phyloP scores from a whole-genome alignment of 2,888 invertebrate species.

The Plebejus argus region DNA sequence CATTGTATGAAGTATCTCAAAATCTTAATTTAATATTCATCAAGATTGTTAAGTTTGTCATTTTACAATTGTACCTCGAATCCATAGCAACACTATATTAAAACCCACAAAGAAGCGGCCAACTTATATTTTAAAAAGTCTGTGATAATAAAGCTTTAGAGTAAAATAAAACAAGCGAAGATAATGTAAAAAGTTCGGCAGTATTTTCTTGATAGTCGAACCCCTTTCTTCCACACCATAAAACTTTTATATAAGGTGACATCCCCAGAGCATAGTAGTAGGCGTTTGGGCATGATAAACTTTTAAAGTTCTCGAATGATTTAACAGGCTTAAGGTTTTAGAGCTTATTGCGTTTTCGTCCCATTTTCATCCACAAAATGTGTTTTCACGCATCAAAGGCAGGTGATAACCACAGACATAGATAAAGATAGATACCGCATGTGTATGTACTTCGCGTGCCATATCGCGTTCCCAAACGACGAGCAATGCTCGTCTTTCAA shows the following conservation, averaged over 20 bases:
- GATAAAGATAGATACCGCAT: too few relatives aligned
- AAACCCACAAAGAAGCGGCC: background rate
- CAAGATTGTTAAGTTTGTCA: background rate
- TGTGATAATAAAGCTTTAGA: conserved; percentile 39
- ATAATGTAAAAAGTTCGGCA: conserved; percentile 65
- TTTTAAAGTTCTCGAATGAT: conserved; percentile 54
- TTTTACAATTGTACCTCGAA: background rate
- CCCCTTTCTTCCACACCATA: conserved; percentile 73
- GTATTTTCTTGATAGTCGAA: conserved; percentile 66
- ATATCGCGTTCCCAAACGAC: too few relatives aligned
- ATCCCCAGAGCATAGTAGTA: conserved; percentile 69
- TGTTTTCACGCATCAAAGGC: background rate
- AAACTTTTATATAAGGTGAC: conserved; percentile 72
- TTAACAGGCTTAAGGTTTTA: conserved; percentile 42
- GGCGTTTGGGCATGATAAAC: conserved; percentile 64
- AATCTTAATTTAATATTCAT: too few relatives aligned
- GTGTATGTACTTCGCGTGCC: too few relatives aligned
- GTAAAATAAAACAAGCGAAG: conserved; percentile 51
- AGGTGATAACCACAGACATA: background rate
- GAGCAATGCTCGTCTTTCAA: too few relatives aligned
- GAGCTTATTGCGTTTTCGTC: conserved; percentile 13
- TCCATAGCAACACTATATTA: background rate
- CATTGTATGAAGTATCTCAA: too few relatives aligned
- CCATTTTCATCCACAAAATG: background rate
- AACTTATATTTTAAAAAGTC: background rate